Conservation (phyloP, 2,113 vertebrate species). For the Anseranas semipalmata region DNA sequence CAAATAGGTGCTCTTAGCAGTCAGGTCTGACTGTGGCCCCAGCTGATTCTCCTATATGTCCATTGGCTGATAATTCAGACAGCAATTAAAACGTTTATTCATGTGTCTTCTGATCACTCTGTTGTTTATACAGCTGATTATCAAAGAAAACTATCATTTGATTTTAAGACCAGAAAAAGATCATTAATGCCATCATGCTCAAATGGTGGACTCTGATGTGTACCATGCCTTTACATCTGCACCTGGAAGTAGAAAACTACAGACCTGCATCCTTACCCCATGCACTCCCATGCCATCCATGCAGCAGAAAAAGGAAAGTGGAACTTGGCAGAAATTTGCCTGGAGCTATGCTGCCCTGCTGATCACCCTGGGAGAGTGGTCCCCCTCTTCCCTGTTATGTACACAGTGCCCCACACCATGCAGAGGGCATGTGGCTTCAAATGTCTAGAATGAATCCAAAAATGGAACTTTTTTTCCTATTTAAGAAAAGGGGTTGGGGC, state of each 20-base stretch:
- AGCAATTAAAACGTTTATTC: neutral
- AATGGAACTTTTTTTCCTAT: neutral
- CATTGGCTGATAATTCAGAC: neutral
- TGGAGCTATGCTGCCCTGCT: neutral
- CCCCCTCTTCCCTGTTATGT: neutral
- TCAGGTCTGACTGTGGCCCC: neutral
- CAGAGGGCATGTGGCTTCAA: neutral
- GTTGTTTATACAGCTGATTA: neutral
- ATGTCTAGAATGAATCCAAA: neutral
- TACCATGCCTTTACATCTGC: neutral
- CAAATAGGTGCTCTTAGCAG: neutral
- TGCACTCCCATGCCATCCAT: neutral
- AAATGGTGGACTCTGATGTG: neutral
- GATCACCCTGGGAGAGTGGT: fast-evolving
- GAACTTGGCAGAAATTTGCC: neutral
- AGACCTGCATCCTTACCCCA: neutral
- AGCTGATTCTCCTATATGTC: neutral
- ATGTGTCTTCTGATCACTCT: neutral
- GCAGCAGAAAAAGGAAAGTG: neutral
- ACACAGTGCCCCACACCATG: neutral
- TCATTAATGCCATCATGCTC: no score
- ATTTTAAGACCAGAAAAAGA: neutral
- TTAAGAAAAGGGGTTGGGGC: neutral
- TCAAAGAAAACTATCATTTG: neutral
- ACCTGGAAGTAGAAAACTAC: neutral